phyloP scores from a whole-genome alignment of 2,888 invertebrate genomes.

The Eremobia ochroleuca region DNA sequence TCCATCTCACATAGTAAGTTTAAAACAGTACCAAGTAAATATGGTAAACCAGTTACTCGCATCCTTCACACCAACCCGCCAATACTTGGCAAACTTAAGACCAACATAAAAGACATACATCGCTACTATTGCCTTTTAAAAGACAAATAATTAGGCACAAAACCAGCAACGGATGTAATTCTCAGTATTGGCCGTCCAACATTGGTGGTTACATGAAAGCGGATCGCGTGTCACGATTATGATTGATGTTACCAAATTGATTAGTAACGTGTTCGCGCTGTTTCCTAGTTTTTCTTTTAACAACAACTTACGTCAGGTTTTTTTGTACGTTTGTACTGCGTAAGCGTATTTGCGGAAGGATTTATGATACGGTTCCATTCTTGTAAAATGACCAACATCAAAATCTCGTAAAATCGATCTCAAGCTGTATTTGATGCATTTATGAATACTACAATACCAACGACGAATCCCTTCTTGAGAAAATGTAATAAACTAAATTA shows the following conservation, averaged over 20 bases:
- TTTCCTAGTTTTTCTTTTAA: slow-evolving; percentile 68
- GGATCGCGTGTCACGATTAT: slow-evolving; percentile 66
- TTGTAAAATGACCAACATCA: not conserved
- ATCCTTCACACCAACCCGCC: slow-evolving; percentile 14
- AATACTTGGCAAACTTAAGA: not conserved
- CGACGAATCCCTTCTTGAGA: too few relatives aligned
- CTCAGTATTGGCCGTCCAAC: slow-evolving; percentile 22
- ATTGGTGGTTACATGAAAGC: slow-evolving; percentile 51
- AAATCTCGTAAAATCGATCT: not conserved
- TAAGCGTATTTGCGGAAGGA: slow-evolving; percentile 57
- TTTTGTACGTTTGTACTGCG: slow-evolving; percentile 51
- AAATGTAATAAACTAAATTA: too few relatives aligned
- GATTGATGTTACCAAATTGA: slow-evolving; percentile 71
- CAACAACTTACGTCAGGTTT: slow-evolving; percentile 58
- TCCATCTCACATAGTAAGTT: not conserved
- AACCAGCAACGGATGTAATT: slow-evolving; percentile 3
- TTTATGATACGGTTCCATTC: slow-evolving; percentile 22
- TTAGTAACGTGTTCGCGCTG: slow-evolving; percentile 57
- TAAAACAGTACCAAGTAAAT: not conserved
- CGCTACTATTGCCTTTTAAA: not conserved
- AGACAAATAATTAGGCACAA: not conserved
- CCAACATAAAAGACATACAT: not conserved
- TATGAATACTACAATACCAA: too few relatives aligned
- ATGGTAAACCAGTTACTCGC: slow-evolving; percentile 18
- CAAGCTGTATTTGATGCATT: not conserved